Percentiles rank a stretch among this genome's conserved stretches.
phyloP scores from a whole-genome alignment of 2,113 vertebrate species.

The Nothocercus nigrocapillus region DNA sequence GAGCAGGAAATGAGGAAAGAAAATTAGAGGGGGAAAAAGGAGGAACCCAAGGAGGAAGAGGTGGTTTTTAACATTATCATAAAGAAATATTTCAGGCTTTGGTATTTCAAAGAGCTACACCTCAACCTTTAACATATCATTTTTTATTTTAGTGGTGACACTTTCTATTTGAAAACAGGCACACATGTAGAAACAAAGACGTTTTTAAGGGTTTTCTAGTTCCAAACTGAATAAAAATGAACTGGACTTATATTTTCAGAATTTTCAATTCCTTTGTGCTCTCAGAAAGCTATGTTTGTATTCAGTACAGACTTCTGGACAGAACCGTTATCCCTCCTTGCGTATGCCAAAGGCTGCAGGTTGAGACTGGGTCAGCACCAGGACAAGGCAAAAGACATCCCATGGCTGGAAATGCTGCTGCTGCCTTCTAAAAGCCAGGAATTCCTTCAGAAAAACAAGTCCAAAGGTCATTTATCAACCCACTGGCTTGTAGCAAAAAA shows the following conservation, averaged over 20 bases:
- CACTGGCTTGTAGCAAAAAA: background rate
- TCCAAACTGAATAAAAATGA: background rate
- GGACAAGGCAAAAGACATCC: background rate
- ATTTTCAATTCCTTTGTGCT: accelerated
- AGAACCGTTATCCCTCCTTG: accelerated
- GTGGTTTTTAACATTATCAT: background rate
- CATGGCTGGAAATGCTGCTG: accelerated
- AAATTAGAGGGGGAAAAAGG: too few species aligned
- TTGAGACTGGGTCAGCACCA: accelerated
- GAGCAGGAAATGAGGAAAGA: background rate
- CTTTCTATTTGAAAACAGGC: background rate
- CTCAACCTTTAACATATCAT: background rate
- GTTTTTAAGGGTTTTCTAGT: background rate
- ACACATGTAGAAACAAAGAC: background rate
- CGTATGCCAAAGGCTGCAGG: accelerated
- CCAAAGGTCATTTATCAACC: background rate
- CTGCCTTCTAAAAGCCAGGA: background rate
- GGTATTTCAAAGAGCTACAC: background rate
- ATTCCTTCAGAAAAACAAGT: background rate
- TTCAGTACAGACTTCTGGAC: background rate
- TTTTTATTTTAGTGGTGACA: background rate
- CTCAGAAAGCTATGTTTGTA: background rate
- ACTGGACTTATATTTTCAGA: background rate
- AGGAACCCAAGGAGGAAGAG: background rate
- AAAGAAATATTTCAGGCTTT: background rate